Conservation (phyloP, 2,113 vertebrate genomes). For the Ginglymostoma cirratum region DNA sequence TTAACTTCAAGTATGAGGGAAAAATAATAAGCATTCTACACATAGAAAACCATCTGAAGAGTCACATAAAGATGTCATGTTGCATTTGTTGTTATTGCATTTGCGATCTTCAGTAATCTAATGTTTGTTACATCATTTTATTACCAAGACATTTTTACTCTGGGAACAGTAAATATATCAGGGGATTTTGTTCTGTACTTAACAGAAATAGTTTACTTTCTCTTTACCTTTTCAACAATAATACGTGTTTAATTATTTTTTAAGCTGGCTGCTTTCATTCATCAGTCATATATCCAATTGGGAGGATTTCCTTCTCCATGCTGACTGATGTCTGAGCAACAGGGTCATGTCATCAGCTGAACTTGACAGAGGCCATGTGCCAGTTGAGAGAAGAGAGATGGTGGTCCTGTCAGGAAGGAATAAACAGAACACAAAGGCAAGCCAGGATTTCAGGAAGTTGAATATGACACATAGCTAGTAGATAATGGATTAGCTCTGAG, state of each 20-base stretch:
- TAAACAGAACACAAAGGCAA: conserved; percentile 51
- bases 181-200: background rate
- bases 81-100: background rate
- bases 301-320: conserved; percentile 46
- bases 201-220: background rate
- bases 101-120: background rate
- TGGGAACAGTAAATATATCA: no score
- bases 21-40: background rate
- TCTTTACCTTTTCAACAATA: background rate
- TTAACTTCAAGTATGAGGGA: background rate
- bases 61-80: background rate
- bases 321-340: conserved; percentile 46
- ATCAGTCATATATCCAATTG: conserved; percentile 29
- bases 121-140: background rate
- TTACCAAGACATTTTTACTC: background rate
- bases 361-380: conserved; percentile 52
- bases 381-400: conserved; percentile 49
- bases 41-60: background rate
- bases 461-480: conserved; percentile 48
- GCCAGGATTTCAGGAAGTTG: conserved; percentile 44
- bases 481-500: conserved; percentile 52
- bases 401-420: conserved; percentile 46
- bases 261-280: conserved; percentile 43
- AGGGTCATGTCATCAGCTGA: conserved; percentile 49
- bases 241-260: background rate